Evolutionary conservation across 2,888 invertebrate genomes (phyloP).

Genomic region (Noctuana brunneofusca): DNA sequence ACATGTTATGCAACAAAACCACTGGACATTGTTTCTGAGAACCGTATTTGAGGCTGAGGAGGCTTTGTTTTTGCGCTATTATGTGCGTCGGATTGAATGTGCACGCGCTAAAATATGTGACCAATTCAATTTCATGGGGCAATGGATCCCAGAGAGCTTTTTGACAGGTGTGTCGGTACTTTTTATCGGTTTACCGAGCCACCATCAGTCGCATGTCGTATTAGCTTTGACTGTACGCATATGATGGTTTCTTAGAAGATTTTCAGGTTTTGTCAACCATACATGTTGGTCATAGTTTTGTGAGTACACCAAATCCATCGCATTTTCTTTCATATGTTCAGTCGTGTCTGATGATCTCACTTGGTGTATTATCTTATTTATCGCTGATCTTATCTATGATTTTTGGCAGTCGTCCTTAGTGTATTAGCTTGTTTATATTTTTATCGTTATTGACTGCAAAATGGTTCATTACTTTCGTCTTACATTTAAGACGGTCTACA

Average conservation of each 20-base stretch:
- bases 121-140: conserved; percentile 37
- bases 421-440: no score
- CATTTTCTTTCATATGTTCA: background rate
- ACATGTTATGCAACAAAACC: conserved; percentile 1
- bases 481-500: no score
- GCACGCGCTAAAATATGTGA: conserved; percentile 39
- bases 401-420: no score
- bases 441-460: no score
- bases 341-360: background rate
- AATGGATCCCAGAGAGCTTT: conserved; percentile 23
- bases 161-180: conserved; percentile 29
- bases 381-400: no score
- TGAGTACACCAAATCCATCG: background rate
- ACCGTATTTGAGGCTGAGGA: conserved; percentile 46
- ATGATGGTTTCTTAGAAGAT: conserved; percentile 8
- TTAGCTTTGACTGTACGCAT: background rate
- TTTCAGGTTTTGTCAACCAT: background rate
- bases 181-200: conserved; percentile 17
- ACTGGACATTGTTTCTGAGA: conserved; percentile 49
- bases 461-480: no score
- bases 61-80: conserved; percentile 45
- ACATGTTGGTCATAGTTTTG: background rate
- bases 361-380: no score
- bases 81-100: conserved; percentile 35
- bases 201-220: conserved; percentile 3